Evolutionary conservation across 1,140 invertebrate species (phyloP).

Genomic region (Ladona fulva): DNA sequence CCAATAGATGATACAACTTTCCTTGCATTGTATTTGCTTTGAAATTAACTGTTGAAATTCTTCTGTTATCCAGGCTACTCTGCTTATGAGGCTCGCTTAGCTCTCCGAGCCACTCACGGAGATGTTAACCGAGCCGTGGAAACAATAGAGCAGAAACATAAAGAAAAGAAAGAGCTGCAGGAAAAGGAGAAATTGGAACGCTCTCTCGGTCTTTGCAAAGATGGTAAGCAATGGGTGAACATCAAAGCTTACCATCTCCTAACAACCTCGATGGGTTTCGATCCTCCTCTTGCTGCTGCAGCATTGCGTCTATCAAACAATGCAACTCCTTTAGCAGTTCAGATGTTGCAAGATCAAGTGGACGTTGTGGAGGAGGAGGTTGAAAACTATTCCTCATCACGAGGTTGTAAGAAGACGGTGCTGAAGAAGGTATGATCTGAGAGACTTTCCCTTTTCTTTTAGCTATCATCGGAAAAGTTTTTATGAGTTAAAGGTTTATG

Average conservation of each 20-base stretch:
- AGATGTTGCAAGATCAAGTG: conserved; percentile 50
- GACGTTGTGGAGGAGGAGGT: conserved; percentile 30
- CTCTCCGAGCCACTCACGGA: conserved; percentile 49
- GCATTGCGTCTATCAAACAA: conserved; percentile 58
- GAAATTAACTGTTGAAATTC: too few relatives aligned
- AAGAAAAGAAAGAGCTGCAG: conserved; percentile 41
- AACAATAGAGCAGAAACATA: conserved; percentile 47
- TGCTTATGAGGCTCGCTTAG: conserved; percentile 50
- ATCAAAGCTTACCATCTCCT: conserved; percentile 44
- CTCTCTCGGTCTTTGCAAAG: conserved; percentile 38
- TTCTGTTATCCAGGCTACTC: conserved; percentile 44
- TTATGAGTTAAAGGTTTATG: too few relatives aligned
- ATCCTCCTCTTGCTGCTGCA: conserved; percentile 39
- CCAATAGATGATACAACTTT: too few relatives aligned
- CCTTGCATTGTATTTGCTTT: too few relatives aligned
- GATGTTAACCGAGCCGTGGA: conserved; percentile 50
- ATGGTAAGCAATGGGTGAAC: conserved; percentile 44
- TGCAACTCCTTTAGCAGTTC: conserved; percentile 51
- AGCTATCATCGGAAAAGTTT: too few relatives aligned
- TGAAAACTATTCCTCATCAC: background rate
- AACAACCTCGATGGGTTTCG: conserved; percentile 54
- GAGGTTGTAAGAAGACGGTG: background rate
- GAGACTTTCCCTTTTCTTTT: too few relatives aligned
- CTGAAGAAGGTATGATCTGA: background rate
- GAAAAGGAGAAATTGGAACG: conserved; percentile 40